phyloP scores from a whole-genome alignment of 2,113 vertebrate genomes.

The Coracopsis vasa region DNA sequence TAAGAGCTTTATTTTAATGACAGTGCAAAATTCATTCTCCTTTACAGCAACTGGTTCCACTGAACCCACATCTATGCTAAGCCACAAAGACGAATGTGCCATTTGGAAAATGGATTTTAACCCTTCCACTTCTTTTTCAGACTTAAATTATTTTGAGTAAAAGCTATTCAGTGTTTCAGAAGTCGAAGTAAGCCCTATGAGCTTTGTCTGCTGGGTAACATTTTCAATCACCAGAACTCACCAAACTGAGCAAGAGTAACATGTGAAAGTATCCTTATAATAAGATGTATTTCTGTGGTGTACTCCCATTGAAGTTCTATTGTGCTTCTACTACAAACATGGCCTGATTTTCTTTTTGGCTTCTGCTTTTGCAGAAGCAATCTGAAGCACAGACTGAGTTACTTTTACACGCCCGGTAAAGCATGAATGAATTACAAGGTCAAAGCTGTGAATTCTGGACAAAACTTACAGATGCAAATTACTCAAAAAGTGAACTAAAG shows the following conservation, averaged over 20 bases:
- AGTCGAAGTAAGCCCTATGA: neutral
- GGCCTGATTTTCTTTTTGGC: neutral
- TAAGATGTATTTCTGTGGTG: neutral
- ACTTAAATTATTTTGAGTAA: neutral
- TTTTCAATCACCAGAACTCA: neutral
- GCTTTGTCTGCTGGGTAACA: neutral
- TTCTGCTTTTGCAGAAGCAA: neutral
- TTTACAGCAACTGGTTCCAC: neutral
- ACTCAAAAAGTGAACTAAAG: neutral
- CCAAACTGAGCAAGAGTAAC: neutral
- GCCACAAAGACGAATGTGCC: neutral
- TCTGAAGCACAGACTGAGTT: neutral
- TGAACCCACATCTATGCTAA: neutral
- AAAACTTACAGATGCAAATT: neutral
- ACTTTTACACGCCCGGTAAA: neutral
- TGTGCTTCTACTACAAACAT: neutral
- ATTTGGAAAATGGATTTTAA: neutral
- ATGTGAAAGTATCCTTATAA: neutral
- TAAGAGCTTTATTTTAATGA: neutral
- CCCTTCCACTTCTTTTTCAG: neutral
- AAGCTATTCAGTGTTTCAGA: neutral
- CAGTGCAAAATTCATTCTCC: neutral
- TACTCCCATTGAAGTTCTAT: neutral
- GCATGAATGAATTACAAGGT: neutral
- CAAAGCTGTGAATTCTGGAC: neutral